Percentiles rank a stretch among this genome's conserved stretches.
Evolutionary conservation across 2,797 vertebrate species (phyloP).

Genomic region (Sternotherus odoratus): DNA sequence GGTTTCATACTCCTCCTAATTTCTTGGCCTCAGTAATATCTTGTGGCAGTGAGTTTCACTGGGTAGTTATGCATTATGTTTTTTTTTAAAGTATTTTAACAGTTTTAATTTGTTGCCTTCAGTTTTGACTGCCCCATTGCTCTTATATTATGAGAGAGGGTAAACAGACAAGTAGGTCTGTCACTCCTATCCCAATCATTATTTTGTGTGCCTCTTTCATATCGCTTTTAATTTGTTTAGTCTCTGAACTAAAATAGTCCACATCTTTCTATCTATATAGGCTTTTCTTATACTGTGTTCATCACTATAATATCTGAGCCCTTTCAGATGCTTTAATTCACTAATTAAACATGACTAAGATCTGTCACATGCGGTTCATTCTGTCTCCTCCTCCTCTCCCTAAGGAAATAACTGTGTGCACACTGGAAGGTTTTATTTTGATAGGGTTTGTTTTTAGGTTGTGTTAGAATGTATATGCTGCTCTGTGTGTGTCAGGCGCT

Average conservation of each 20-base stretch:
- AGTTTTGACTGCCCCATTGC: background rate
- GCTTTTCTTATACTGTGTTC: background rate
- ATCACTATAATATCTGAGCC: rapidly evolving
- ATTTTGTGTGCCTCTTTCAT: rapidly evolving
- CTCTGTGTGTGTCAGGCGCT: too few species aligned
- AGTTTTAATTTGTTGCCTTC: background rate
- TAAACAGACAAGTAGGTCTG: background rate
- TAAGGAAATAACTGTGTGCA: too few species aligned
- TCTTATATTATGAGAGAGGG: rapidly evolving
- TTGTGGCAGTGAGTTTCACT: background rate
- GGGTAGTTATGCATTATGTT: conserved; percentile 28
- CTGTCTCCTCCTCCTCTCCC: too few species aligned
- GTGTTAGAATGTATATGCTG: too few species aligned
- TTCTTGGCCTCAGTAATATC: conserved; percentile 45
- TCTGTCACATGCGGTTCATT: too few species aligned
- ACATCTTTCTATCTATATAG: rapidly evolving
- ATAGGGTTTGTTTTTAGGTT: too few species aligned
- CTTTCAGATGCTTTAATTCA: too few species aligned
- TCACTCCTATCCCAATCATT: background rate
- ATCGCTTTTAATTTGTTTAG: background rate
- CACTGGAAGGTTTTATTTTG: too few species aligned
- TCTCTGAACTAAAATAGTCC: rapidly evolving
- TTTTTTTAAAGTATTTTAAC: conserved; percentile 25
- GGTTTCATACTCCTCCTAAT: conserved; percentile 52
- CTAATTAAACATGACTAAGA: too few species aligned